These are phyloP conservation scores for Harmothoe impar DNA, from an alignment of 2,888 invertebrate genomes.

Conservation along the genomic window DNA sequence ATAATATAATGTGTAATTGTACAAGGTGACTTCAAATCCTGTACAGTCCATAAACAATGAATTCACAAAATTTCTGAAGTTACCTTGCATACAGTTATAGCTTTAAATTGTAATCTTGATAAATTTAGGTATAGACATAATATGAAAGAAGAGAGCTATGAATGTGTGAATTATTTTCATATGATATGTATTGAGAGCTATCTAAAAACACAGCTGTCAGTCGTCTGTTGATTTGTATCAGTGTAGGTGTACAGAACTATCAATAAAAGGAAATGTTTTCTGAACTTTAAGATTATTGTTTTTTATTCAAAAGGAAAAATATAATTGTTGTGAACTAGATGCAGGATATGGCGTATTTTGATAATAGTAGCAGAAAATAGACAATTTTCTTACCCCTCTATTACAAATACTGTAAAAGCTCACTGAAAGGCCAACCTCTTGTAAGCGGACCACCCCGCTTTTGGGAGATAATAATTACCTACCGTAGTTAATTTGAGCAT, in stretches of 20 bases:
- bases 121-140: slow-evolving; percentile 17
- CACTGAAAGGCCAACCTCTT: too few species aligned
- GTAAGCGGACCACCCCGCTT: too few species aligned
- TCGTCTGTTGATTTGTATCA: slow-evolving; percentile 36
- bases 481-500: too few species aligned
- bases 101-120: background rate
- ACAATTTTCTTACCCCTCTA: too few species aligned
- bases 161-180: background rate
- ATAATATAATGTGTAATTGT: background rate
- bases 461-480: too few species aligned
- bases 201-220: background rate
- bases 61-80: background rate
- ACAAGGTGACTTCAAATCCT: background rate
- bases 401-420: too few species aligned
- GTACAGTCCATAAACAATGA: background rate
- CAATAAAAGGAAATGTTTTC: background rate
- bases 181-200: background rate
- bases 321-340: too few species aligned
- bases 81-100: background rate
- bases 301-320: too few species aligned
- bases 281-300: background rate
- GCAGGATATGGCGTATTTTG: too few species aligned
- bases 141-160: background rate
- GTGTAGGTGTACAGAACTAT: slow-evolving; percentile 9
- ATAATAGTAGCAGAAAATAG: too few species aligned